phyloP scores from a whole-genome alignment of 1,140 invertebrate genomes.

The Coenobita brevimanus region DNA sequence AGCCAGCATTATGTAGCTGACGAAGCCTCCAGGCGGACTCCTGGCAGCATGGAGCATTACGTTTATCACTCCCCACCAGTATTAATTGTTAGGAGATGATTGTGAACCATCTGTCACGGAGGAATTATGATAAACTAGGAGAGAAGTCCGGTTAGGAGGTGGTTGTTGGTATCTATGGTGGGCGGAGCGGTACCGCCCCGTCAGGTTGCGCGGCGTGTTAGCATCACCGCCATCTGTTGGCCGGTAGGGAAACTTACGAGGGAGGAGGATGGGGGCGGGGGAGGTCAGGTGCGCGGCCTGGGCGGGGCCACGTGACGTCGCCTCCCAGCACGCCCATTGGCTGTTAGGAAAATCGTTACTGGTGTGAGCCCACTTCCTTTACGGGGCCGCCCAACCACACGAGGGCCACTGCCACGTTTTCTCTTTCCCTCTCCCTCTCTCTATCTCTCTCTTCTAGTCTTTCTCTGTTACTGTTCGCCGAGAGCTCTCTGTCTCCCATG shows the following conservation, averaged over 20 bases:
- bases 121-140: conserved; percentile 30
- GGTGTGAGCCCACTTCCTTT: conserved; percentile 60
- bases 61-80: conserved; percentile 41
- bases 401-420: conserved; percentile 30
- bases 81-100: conserved; percentile 55
- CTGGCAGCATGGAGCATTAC: conserved; percentile 22
- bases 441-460: conserved; percentile 58
- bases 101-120: conserved; percentile 37
- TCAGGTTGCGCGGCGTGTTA: conserved; percentile 54
- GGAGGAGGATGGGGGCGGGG: conserved; percentile 32
- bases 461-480: conserved; percentile 55
- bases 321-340: conserved; percentile 54
- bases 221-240: conserved; percentile 66
- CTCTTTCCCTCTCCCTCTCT: conserved; percentile 35
- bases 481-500: conserved; percentile 51
- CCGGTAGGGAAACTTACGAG: conserved; percentile 49
- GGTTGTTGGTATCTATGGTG: background rate
- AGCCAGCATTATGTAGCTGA: conserved; percentile 13
- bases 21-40: background rate
- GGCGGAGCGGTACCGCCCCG: conserved; percentile 15
- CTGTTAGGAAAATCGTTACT: conserved; percentile 64
- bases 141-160: conserved; percentile 7
- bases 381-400: conserved; percentile 57
- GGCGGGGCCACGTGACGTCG: conserved; percentile 52
- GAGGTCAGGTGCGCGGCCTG: background rate